Evolutionary conservation across 2,888 invertebrate genomes (phyloP), one percentile per base, ranked within the genome.

Genomic region (Anorthoa munda): DNA sequence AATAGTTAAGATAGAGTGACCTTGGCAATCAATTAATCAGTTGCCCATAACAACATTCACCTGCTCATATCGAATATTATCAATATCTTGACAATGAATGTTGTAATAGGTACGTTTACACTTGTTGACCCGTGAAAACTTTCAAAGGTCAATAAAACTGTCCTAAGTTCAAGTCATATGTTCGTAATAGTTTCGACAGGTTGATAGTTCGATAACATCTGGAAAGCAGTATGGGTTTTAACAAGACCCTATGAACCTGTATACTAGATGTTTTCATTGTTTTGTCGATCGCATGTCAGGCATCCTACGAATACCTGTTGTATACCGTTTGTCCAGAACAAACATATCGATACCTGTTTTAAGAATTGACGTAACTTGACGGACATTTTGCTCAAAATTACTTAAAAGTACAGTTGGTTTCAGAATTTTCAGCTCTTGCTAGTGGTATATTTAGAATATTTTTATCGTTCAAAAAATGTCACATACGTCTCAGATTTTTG

Each of bases 101-200:
- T 21, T 13, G 31, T 17, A 61, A n/a, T n/a, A n/a, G n/a, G 2
- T 58, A 55, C 12, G 60, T 68, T 23, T 61, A 4, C 56, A 76
- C 75, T 61, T 72, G 80, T 83, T 79, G 76, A 58, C 39, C 70
- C 64, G 4, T 56, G 53, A 66, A 72, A 82, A 70, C 72, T 67
- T 60, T 58, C 18, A 67, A 67, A 74, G 74, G 66, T 76, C 70
- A 67, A 72, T 70, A 61, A 26, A 65, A 56, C 50, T 1, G 26
- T 56, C 11, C 12, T 13, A 70, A 82, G 66, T 68, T 72, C 39
- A 63, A 45, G 26, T 59, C 21, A 21, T 66, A 53, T 63, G n/a
- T 75, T 68, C 51, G 51, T 53, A n/a, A 39, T 60, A 65, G 64
- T 70, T 66, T 48, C 12, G 23, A 50, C 15, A 23, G 46, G 23